These are phyloP conservation scores for Lamprologus speciosus DNA, from an alignment of 2,113 vertebrate genomes.

Conservation along the genomic window DNA sequence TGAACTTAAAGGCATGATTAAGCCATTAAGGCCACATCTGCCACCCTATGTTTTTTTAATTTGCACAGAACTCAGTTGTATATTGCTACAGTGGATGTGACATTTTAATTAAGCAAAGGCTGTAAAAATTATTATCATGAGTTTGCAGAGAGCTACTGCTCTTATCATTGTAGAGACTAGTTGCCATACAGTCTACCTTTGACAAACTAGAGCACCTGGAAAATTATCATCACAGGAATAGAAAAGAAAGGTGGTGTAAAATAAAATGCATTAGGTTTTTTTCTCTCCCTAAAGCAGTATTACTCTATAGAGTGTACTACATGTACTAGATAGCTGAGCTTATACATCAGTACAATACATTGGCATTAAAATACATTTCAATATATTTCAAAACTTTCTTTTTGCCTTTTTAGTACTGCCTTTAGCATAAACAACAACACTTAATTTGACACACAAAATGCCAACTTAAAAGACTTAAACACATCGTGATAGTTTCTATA, in stretches of 20 bases:
- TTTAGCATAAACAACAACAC: conserved; percentile 52
- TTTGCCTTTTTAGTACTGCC: conserved; percentile 18
- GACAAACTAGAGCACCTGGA: neutral
- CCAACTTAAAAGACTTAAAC: conserved; percentile 8
- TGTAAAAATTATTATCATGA: conserved; percentile 49
- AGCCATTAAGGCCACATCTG: conserved; percentile 71
- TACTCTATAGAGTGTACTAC: neutral
- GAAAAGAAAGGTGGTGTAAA: neutral
- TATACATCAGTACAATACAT: neutral
- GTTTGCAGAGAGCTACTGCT: conserved; percentile 6
- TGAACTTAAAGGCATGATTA: conserved; percentile 63
- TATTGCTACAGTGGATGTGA: conserved; percentile 51
- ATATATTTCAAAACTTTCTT: neutral
- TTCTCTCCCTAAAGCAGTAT: neutral
- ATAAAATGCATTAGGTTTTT: neutral
- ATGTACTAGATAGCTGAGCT: neutral
- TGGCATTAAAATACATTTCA: neutral
- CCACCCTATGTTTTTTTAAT: conserved; percentile 62
- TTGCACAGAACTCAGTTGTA: conserved; percentile 46
- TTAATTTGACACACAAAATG: conserved; percentile 45
- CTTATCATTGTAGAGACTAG: conserved; percentile 1
- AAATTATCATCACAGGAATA: neutral
- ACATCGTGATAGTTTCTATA: neutral
- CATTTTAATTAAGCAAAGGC: conserved; percentile 64
- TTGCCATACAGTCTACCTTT: neutral